Evolutionary conservation across 2,113 vertebrate genomes (phyloP).

Genomic region (Dasypus novemcinctus): DNA sequence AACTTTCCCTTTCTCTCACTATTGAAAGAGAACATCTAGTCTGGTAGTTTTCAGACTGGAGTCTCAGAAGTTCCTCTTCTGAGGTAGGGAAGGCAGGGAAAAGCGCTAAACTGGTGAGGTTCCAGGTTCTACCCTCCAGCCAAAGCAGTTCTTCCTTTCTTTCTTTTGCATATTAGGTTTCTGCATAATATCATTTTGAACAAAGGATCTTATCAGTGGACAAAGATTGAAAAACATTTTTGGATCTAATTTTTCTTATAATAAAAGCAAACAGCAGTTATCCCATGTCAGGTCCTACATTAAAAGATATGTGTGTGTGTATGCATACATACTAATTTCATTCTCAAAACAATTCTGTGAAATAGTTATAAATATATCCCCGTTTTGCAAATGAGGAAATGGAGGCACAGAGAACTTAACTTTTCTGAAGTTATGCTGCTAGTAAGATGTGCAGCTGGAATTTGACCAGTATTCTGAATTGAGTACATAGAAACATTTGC

Average conservation of each 20-base stretch:
- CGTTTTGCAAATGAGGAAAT: background rate
- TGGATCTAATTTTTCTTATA: background rate
- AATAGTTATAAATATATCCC: background rate
- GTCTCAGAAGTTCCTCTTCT: background rate
- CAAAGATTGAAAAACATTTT: background rate
- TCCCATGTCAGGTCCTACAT: background rate
- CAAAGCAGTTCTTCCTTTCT: background rate
- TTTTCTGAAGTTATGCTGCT: background rate
- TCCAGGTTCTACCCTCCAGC: background rate
- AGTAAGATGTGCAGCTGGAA: background rate
- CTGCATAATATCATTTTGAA: slow-evolving; percentile 18
- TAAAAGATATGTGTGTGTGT: background rate
- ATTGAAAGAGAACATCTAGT: background rate
- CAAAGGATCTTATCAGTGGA: background rate
- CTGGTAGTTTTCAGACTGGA: background rate
- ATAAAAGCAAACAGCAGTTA: background rate
- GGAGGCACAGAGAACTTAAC: background rate
- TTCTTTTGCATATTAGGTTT: background rate
- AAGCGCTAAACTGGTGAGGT: background rate
- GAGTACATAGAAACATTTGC: background rate
- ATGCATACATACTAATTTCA: background rate
- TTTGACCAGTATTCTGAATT: background rate
- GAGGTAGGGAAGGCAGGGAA: background rate
- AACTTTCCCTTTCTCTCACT: background rate
- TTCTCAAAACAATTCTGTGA: background rate